phyloP scores from a whole-genome alignment of 2,888 invertebrate species.

The Hofmannophila pseudospretella region DNA sequence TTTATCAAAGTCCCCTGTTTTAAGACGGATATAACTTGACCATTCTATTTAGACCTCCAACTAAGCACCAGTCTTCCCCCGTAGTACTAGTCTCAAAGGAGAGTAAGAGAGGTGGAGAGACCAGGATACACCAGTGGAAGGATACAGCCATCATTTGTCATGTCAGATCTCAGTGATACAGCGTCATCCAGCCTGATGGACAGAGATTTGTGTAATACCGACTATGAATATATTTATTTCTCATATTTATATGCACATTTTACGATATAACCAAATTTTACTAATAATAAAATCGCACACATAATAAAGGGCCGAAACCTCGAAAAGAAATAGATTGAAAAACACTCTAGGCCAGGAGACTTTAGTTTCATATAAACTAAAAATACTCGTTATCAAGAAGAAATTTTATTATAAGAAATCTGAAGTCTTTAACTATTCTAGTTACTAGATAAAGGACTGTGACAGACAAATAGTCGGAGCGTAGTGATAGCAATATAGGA shows the following conservation, averaged over 20 bases:
- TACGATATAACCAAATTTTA: no score
- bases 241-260: slow-evolving; percentile 15
- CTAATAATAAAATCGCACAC: no score
- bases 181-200: slow-evolving; percentile 56
- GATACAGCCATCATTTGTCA: slow-evolving; percentile 60
- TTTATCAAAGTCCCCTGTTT: slow-evolving; percentile 53
- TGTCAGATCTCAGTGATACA: slow-evolving; percentile 65
- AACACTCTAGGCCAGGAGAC: no score
- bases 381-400: no score
- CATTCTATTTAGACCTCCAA: slow-evolving; percentile 27
- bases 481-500: no score
- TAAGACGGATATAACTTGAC: slow-evolving; percentile 41
- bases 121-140: slow-evolving; percentile 32
- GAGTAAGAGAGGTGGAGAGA: slow-evolving; percentile 18
- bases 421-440: no score
- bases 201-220: slow-evolving; percentile 60
- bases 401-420: no score
- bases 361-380: no score
- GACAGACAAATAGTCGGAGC: no score
- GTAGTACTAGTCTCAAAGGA: slow-evolving; percentile 6
- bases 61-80: slow-evolving; percentile 6
- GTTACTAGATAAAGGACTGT: no score
- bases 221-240: slow-evolving; percentile 63
- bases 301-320: no score
- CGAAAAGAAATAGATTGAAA: no score